Evolutionary conservation across 2,797 vertebrate genomes (phyloP).

Genomic region (Chrysocyon brachyurus): DNA sequence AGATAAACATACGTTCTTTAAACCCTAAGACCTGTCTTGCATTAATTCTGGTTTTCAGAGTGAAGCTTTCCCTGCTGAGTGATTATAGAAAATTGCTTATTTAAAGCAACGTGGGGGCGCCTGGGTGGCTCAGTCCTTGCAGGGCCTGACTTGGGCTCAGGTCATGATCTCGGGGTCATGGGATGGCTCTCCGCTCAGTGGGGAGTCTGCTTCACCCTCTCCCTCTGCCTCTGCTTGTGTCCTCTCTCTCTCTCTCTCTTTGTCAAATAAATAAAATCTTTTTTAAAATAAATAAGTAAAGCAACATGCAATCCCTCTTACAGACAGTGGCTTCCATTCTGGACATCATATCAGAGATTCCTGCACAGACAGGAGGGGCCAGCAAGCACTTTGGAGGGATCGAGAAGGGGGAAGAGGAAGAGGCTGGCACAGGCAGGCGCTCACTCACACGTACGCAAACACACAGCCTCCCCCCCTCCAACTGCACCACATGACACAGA

Average conservation of each 20-base stretch:
- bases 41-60: slow-evolving; percentile 69
- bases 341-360: slow-evolving; percentile 63
- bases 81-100: slow-evolving; percentile 70
- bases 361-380: not conserved
- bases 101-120: slow-evolving; percentile 50
- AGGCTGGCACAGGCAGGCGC: not conserved
- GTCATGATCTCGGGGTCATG: no score
- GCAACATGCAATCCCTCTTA: slow-evolving; percentile 47
- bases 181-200: no score
- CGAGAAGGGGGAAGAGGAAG: not conserved
- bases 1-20: slow-evolving; percentile 49
- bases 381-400: not conserved
- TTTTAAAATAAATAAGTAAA: not conserved
- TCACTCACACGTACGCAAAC: not conserved
- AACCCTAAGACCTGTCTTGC: slow-evolving; percentile 56
- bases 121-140: no score
- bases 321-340: not conserved
- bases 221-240: no score
- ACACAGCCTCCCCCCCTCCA: not conserved
- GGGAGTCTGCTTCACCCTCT: no score
- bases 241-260: no score
- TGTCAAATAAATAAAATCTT: no score
- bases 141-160: no score
- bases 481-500: slow-evolving; percentile 74
- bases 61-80: slow-evolving; percentile 68